Conservation (phyloP, 2,888 invertebrate genomes). For the Apodemia hepburni region DNA sequence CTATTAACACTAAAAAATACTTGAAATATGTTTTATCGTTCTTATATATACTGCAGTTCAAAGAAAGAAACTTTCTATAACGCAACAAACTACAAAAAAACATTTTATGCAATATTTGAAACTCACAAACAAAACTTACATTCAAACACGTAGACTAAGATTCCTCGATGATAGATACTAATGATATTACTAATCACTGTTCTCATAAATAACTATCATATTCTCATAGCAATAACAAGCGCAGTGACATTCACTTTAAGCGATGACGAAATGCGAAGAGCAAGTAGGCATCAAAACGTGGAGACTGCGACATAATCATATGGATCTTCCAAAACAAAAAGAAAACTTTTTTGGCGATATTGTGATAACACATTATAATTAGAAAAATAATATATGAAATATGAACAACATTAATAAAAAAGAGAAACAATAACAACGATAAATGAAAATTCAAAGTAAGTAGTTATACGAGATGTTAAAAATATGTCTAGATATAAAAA, state of each 20-base stretch:
- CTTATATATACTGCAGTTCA: not conserved
- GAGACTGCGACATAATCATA: slow-evolving; percentile 45
- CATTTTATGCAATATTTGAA: not conserved
- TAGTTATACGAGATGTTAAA: too few relatives aligned
- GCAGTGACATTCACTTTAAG: slow-evolving; percentile 51
- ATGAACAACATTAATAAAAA: too few relatives aligned
- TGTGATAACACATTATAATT: not conserved
- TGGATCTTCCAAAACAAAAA: slow-evolving; percentile 37
- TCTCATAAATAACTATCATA: slow-evolving; percentile 55
- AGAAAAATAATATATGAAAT: too few relatives aligned
- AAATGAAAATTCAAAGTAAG: too few relatives aligned
- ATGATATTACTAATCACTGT: slow-evolving; percentile 31
- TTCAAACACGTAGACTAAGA: not conserved
- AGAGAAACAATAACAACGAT: too few relatives aligned
- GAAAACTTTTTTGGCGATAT: not conserved
- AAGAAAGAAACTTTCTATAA: not conserved
- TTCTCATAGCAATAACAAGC: slow-evolving; percentile 54
- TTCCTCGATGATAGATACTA: slow-evolving; percentile 21
- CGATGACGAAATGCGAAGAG: slow-evolving; percentile 53
- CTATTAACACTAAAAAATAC: too few relatives aligned
- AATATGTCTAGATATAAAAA: too few relatives aligned
- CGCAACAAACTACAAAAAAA: too few relatives aligned
- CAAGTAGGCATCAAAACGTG: slow-evolving; percentile 44
- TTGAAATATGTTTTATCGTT: not conserved
- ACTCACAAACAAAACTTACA: not conserved